phyloP scores from a whole-genome alignment of 2,113 vertebrate species.

The Rhabdomys dilectus region DNA sequence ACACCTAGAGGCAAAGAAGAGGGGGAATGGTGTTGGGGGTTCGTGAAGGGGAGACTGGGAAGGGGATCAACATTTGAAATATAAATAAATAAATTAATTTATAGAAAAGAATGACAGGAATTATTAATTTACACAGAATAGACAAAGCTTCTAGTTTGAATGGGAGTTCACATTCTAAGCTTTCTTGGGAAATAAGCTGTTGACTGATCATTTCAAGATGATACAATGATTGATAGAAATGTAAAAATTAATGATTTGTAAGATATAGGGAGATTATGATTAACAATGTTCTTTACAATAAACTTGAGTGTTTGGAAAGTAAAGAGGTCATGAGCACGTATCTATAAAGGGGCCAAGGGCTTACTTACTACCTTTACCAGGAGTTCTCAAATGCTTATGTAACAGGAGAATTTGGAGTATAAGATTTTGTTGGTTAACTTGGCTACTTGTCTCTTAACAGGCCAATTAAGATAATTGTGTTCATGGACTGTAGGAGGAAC shows the following conservation, averaged over 20 bases:
- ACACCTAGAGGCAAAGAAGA: too few species aligned
- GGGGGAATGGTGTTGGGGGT: too few species aligned
- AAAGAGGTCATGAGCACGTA: not conserved
- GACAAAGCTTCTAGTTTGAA: not conserved
- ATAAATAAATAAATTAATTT: too few species aligned
- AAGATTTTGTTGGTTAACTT: too few species aligned
- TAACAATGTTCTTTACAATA: not conserved
- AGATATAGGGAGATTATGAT: not conserved
- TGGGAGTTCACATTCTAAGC: not conserved
- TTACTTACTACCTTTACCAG: not conserved
- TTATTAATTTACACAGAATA: not conserved
- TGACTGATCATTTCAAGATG: not conserved
- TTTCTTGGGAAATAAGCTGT: not conserved
- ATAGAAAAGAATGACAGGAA: not conserved
- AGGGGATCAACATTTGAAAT: too few species aligned
- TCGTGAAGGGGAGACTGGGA: too few species aligned
- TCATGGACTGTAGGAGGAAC: too few species aligned
- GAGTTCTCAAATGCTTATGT: not conserved
- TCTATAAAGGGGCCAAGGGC: not conserved
- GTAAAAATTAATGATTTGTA: not conserved
- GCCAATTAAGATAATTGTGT: not conserved
- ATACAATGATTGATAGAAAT: not conserved
- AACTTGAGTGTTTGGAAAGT: not conserved
- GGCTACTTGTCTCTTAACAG: not conserved
- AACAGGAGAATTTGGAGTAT: not conserved